These are phyloP conservation scores for Alethe castanea DNA, from an alignment of 2,113 vertebrate species.

Conservation along the genomic window DNA sequence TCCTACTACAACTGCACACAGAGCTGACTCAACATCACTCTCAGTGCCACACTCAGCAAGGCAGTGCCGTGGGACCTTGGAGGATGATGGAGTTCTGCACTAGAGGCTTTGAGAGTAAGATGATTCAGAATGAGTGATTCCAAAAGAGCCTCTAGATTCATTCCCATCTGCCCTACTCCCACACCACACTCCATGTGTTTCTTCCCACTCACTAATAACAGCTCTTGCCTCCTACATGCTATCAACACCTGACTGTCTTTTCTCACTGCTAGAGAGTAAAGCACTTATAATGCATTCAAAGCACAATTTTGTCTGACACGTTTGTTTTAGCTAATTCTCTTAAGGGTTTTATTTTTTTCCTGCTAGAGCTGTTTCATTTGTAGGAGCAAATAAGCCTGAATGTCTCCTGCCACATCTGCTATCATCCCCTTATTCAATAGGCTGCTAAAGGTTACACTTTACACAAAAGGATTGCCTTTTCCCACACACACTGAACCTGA, in stretches of 20 bases:
- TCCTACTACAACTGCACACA: not conserved
- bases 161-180: conserved; percentile 46
- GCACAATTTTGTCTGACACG: conserved; percentile 61
- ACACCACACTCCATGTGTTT: conserved; percentile 20
- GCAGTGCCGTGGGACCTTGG: not conserved
- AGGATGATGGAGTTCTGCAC: not conserved
- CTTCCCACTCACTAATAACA: conserved; percentile 40
- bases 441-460: not conserved
- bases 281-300: conserved; percentile 22
- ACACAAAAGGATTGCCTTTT: not conserved
- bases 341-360: not conserved
- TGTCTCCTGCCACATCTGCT: conserved; percentile 17
- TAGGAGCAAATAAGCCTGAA: not conserved
- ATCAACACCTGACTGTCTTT: conserved; percentile 48
- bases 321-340: conserved; percentile 57
- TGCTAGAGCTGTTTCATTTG: not conserved
- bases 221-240: conserved; percentile 42
- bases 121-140: conserved; percentile 49
- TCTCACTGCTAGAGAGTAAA: not conserved
- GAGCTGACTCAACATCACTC: not conserved
- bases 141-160: conserved; percentile 51
- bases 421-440: not conserved
- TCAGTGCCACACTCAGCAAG: not conserved
- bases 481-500: not conserved
- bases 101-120: not conserved